Percentiles rank a stretch among this genome's conserved stretches.
Evolutionary conservation across 2,113 vertebrate genomes (phyloP).

Genomic region (Stomatorhinus ivindoensis): DNA sequence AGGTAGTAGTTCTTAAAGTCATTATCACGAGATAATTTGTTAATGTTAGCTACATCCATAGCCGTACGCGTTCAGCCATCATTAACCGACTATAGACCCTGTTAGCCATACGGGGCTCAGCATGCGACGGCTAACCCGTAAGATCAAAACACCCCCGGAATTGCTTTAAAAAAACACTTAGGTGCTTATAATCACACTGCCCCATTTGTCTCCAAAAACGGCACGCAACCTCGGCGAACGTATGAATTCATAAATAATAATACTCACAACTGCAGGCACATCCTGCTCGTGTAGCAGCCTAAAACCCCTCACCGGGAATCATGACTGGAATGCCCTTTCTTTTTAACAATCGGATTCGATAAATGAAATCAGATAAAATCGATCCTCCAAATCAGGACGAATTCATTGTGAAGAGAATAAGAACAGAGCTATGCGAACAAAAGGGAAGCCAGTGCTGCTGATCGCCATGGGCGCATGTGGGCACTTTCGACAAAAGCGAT

Average conservation of each 20-base stretch:
- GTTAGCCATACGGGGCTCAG: neutral
- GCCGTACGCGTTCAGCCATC: neutral
- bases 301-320: conserved; percentile 38
- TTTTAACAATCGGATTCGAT: neutral
- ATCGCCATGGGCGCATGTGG: conserved; percentile 34
- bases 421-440: conserved; percentile 61
- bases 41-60: neutral
- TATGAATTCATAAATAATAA: conserved; percentile 47
- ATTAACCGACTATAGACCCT: neutral
- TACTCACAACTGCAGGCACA: conserved; percentile 62
- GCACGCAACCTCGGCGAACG: neutral
- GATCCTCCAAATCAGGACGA: conserved; percentile 25
- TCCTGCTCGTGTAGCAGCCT: conserved; percentile 41
- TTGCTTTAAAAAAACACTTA: neutral
- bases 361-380: neutral
- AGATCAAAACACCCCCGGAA: neutral
- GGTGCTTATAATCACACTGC: neutral
- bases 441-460: conserved; percentile 53
- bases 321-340: neutral
- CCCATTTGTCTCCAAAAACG: neutral
- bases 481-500: conserved; percentile 55
- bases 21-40: neutral
- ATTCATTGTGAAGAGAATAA: conserved; percentile 53
- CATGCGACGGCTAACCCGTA: neutral
- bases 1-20: neutral